Percentiles rank a stretch among this genome's conserved stretches.
These are phyloP conservation scores for Ranitomeya imitator DNA, from an alignment of 2,113 vertebrate species.

Conservation along the genomic window DNA sequence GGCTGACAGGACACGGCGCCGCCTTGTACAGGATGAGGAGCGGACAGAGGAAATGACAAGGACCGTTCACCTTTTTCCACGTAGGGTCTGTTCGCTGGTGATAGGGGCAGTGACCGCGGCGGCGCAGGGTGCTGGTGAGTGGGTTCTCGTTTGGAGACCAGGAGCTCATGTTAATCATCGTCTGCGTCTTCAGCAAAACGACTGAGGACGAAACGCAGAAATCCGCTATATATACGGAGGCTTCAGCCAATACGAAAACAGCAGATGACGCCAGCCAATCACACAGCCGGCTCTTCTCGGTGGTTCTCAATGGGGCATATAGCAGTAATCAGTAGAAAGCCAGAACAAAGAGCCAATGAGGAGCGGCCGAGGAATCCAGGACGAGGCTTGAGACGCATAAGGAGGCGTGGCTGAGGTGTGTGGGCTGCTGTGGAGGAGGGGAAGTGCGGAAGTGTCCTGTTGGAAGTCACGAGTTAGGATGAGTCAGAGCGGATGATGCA, in stretches of 20 bases:
- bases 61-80: slow-evolving; percentile 45
- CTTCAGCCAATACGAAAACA: slow-evolving; percentile 11
- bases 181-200: slow-evolving; percentile 54
- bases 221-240: slow-evolving; percentile 7
- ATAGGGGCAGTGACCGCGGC: neutral
- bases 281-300: neutral
- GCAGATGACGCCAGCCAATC: neutral
- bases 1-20: too few relatives aligned
- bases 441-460: slow-evolving; percentile 45
- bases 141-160: slow-evolving; percentile 15
- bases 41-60: neutral
- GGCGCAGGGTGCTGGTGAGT: slow-evolving; percentile 34
- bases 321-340: too few relatives aligned
- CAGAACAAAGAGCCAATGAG: neutral
- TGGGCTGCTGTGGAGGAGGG: neutral
- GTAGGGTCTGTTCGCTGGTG: slow-evolving; percentile 52
- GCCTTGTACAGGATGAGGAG: too few relatives aligned
- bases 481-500: slow-evolving; percentile 52
- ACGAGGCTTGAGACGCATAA: slow-evolving; percentile 32
- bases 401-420: neutral
- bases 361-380: neutral
- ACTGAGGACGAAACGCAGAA: slow-evolving; percentile 1
- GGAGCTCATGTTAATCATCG: slow-evolving; percentile 55
- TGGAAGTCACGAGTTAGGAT: slow-evolving; percentile 50
- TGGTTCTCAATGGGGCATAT: neutral